Conservation (phyloP, 2,113 vertebrate species). For the rabbit (Oryctolagus cuniculus) region mOryCun1.1 NC_091436.1:37063501-37064000, state of each 20-base stretch:
- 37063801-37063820: background rate
- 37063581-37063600: background rate
- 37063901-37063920: constrained; percentile 10
- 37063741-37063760: background rate
- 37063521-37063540: too few species aligned
- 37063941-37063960: background rate
- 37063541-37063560: too few species aligned
- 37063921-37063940: background rate
- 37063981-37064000: background rate
- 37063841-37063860: constrained; percentile 8
- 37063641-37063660: background rate
- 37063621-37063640: background rate
- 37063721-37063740: constrained; percentile 20
- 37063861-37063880: constrained; percentile 26
- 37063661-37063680: background rate
- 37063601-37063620: background rate
- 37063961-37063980: background rate
- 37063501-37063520: too few species aligned
- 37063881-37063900: constrained; percentile 32
- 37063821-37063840: background rate
- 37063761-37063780: background rate
- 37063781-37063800: background rate
- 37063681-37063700: background rate
- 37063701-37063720: background rate
- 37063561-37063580: too few species aligned